Percentiles rank a stretch among this genome's conserved stretches.
phyloP scores from a whole-genome alignment of 2,888 invertebrate genomes.

The Morpho helenor region DNA sequence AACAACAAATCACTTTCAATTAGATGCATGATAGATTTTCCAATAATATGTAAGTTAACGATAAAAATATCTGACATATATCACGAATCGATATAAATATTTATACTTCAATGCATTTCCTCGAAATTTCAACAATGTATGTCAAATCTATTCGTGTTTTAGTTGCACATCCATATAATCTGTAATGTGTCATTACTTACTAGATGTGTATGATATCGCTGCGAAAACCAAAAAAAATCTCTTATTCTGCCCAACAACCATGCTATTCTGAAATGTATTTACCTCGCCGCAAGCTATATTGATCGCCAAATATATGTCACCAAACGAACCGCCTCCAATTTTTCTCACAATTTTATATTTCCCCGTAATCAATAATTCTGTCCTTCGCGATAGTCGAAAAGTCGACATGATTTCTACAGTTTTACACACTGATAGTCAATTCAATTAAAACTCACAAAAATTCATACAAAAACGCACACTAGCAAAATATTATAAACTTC shows the following conservation, averaged over 20 bases:
- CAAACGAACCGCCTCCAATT: conserved; percentile 99
- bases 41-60: no score
- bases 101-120: no score
- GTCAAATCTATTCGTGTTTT: background rate
- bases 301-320: conserved; percentile 98
- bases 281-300: conserved; percentile 96
- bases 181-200: background rate
- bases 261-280: conserved; percentile 35
- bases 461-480: conserved; percentile 17
- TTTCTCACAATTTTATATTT: conserved; percentile 97
- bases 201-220: background rate
- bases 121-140: no score
- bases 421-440: conserved; percentile 5
- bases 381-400: conserved; percentile 6
- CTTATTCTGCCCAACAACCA: conserved; percentile 1
- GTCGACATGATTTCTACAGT: conserved; percentile 9
- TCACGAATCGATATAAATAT: no score
- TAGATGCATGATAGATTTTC: no score
- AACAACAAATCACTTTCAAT: no score
- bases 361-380: conserved; percentile 78
- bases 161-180: background rate
- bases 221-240: conserved; percentile 1
- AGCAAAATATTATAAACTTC: conserved; percentile 20
- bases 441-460: conserved; percentile 17
- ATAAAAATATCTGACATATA: no score